These are phyloP conservation scores for Epinephelus awoara DNA, from an alignment of 2,797 vertebrate genomes.

Conservation along the genomic window DNA sequence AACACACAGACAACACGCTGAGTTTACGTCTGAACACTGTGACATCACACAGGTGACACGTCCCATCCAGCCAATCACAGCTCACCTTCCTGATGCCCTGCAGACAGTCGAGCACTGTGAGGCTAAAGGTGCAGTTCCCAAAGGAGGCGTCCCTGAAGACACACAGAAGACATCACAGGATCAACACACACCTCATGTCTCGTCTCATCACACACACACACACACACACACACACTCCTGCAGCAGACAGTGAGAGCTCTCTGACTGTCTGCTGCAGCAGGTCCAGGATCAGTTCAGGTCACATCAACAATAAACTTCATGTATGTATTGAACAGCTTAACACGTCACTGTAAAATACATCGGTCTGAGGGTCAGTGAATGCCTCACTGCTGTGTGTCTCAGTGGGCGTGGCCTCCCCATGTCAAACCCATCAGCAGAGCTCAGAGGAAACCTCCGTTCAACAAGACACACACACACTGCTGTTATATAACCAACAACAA, in stretches of 20 bases:
- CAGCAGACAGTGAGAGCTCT: too few species aligned
- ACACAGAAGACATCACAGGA: background rate
- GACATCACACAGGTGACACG: background rate
- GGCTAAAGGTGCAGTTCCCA: constrained; percentile 94
- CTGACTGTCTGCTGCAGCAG: too few species aligned
- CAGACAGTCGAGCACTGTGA: constrained; percentile 95
- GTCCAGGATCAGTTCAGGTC: too few species aligned
- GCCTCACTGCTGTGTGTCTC: constrained; percentile 13
- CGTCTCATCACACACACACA: too few species aligned
- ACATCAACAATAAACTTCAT: too few species aligned
- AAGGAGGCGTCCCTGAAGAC: constrained; percentile 94
- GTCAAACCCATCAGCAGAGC: constrained; percentile 41
- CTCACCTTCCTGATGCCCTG: constrained; percentile 97
- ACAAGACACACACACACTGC: constrained; percentile 5
- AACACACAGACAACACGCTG: background rate
- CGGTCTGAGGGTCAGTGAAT: constrained; percentile 29
- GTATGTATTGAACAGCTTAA: too few species aligned
- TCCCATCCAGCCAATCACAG: too few species aligned
- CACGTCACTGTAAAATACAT: too few species aligned
- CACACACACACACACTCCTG: background rate
- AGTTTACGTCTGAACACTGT: background rate
- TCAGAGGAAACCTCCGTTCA: constrained; percentile 15
- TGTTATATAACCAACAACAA: constrained; percentile 61
- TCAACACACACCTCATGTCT: too few species aligned
- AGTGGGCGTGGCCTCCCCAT: constrained; percentile 39